Evolutionary conservation across 1,140 invertebrate genomes (phyloP).

Genomic region (Brachionus rotundiformis): DNA sequence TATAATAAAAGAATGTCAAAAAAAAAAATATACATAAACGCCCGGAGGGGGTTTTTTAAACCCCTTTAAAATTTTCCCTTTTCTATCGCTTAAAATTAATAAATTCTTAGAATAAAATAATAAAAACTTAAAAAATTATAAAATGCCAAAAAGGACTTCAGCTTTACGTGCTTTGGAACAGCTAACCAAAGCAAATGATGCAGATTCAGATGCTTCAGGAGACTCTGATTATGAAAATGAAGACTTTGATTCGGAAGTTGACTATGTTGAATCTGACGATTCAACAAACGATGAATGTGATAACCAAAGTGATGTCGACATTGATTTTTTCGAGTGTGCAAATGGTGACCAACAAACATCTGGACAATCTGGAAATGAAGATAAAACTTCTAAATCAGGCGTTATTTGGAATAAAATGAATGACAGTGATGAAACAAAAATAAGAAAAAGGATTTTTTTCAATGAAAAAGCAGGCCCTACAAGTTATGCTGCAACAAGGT

Average conservation of each 20-base stretch:
- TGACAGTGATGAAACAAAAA: neutral
- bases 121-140: neutral
- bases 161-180: constrained; percentile 10
- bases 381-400: constrained; percentile 16
- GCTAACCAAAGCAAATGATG: neutral
- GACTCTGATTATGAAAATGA: neutral
- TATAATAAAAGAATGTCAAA: too few relatives aligned
- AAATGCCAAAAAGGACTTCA: constrained; percentile 6
- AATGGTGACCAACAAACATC: neutral
- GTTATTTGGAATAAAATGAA: constrained; percentile 15
- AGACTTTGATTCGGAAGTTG: neutral
- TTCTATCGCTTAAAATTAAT: neutral
- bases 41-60: neutral
- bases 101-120: too few relatives aligned
- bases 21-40: neutral
- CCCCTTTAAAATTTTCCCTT: neutral
- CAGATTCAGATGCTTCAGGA: neutral
- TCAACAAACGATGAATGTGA: neutral
- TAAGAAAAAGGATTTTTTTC: neutral
- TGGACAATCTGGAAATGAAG: constrained; percentile 15
- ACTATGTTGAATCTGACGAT: neutral
- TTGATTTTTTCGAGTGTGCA: constrained; percentile 7
- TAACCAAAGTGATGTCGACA: neutral
- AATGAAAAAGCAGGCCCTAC: neutral
- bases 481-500: neutral